Evolutionary conservation across 2,888 invertebrate genomes (phyloP).

Genomic region (Lycophotia porphyrea): DNA sequence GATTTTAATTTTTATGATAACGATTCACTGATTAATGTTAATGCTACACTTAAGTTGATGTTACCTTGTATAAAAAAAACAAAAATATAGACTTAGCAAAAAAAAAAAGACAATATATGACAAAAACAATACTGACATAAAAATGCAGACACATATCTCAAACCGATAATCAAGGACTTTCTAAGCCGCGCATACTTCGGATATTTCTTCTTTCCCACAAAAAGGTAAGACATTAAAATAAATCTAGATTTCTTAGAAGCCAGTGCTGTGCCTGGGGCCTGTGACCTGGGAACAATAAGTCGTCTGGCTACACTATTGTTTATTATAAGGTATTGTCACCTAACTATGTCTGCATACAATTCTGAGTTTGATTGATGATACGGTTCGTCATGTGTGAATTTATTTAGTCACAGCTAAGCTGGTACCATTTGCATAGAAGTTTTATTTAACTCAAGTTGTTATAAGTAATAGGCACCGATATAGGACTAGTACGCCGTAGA

Average conservation of each 20-base stretch:
- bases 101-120: background rate
- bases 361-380: constrained; percentile 42
- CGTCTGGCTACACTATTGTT: constrained; percentile 52
- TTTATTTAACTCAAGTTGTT: background rate
- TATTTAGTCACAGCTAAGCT: background rate
- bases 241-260: constrained; percentile 65
- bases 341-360: constrained; percentile 21
- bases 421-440: background rate
- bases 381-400: background rate
- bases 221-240: constrained; percentile 52
- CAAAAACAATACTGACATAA: background rate
- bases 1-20: background rate
- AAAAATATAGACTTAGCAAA: background rate
- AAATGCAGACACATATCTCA: constrained; percentile 44
- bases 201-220: constrained; percentile 34
- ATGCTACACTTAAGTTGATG: background rate
- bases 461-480: background rate
- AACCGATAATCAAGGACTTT: constrained; percentile 42
- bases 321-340: constrained; percentile 40
- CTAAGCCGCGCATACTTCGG: constrained; percentile 51
- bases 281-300: constrained; percentile 58
- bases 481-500: background rate
- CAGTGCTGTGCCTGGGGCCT: constrained; percentile 48
- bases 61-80: background rate
- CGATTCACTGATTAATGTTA: background rate